Percentiles rank a stretch among this genome's conserved stretches.
Evolutionary conservation across 2,888 invertebrate species (phyloP).

Genomic region (Stenolophus ochropezus): DNA sequence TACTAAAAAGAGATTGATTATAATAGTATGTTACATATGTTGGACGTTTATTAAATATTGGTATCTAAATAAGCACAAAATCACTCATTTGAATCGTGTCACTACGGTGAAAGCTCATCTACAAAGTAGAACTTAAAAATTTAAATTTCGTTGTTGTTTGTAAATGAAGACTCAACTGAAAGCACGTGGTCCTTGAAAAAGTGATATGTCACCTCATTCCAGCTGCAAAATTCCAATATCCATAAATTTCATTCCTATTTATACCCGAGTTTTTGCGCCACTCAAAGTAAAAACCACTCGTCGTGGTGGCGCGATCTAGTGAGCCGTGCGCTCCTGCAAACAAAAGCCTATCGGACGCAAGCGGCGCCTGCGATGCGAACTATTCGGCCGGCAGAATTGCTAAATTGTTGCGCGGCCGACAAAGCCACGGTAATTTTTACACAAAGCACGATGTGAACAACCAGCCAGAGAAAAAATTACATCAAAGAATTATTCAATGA

Average conservation of each 20-base stretch:
- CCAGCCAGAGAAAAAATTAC: constrained; percentile 9
- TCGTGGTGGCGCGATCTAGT: not conserved
- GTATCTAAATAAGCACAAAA: too few species aligned
- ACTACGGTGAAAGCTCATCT: too few species aligned
- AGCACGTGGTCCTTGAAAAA: not conserved
- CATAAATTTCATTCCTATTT: constrained; percentile 25
- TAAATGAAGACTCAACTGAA: not conserved
- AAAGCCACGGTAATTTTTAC: constrained; percentile 12
- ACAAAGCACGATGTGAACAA: constrained; percentile 12
- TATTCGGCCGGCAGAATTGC: constrained; percentile 25
- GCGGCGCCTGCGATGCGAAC: not conserved
- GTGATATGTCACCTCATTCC: not conserved
- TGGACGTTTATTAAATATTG: too few species aligned
- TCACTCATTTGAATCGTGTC: too few species aligned
- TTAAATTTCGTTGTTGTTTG: not conserved
- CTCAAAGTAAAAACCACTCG: constrained; percentile 7
- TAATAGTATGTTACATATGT: too few species aligned
- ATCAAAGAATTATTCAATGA: constrained; percentile 15
- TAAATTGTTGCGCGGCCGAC: constrained; percentile 6
- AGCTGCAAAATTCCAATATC: constrained; percentile 9
- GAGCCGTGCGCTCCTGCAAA: not conserved
- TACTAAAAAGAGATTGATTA: too few species aligned
- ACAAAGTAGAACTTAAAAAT: not conserved
- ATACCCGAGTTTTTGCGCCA: not conserved
- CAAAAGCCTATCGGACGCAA: not conserved